Evolutionary conservation across 2,797 vertebrate species (phyloP), one percentile per base, ranked within the genome.

Genomic region (Pipistrellus kuhlii): DNA sequence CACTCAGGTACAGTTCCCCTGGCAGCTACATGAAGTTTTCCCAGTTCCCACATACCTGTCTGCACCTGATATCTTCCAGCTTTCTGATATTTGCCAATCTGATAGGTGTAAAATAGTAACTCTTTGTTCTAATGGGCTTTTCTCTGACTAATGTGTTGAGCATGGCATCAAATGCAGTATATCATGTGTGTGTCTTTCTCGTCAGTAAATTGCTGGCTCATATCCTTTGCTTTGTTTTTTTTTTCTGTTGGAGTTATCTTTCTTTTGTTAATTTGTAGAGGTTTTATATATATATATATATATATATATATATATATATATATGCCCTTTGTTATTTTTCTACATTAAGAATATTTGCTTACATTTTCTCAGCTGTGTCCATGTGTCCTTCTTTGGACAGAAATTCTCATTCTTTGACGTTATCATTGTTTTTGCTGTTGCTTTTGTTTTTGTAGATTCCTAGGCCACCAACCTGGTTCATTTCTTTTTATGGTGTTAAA

Each of bases 381-480:
- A 8, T 62, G 72, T 80, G 25, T 23, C 18, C 30, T 66, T 55
- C 82, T 87, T 78, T 64, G 69, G 44, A 80, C 10, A 83, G 46
- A 85, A 85, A 59, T 75, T 80, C 32, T 88, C 73, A 76, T n/a
- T 46, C 38, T 59, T 90, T 82, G 32, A 64, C 84, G 35, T 46
- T 57, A 35, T 41, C 12, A 23, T 90, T 38, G 20, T 75, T 68
- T 69, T 62, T 69, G 23, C 77, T 75, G n/a, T 85, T 66, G 80
- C 62, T 83, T 81, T 59, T 77, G 18, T 51, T 80, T 66, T 88
- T 84, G 38, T 66, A 59, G 68, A 85, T 83, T 68, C 5, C 25
- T 68, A 77, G 75, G 53, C 48, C 57, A 53, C 46, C 48, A 75
- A 35, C 2, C 21, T 46, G 6, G 18, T 25, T 90, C 25, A 11